Percentiles rank a stretch among this genome's conserved stretches.
Evolutionary conservation across 2,113 vertebrate genomes (phyloP).

Genomic region (Pipa parva): DNA sequence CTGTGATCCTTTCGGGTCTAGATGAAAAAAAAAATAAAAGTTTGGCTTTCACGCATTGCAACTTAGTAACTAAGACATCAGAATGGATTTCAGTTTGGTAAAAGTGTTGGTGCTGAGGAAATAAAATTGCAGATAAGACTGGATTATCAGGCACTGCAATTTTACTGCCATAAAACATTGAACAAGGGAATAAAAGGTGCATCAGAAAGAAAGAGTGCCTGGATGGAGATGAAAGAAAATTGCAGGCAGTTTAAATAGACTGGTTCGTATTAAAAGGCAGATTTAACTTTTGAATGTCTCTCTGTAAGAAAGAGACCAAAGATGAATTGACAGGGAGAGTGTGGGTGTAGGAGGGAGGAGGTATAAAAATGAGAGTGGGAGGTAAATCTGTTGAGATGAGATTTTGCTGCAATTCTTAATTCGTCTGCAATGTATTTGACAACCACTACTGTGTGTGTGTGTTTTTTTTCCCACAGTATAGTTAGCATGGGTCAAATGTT

Average conservation of each 20-base stretch:
- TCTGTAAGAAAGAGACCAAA: constrained; percentile 43
- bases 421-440: constrained; percentile 47
- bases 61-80: constrained; percentile 43
- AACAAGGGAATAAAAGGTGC: background rate
- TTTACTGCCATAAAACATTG: background rate
- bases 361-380: constrained; percentile 20
- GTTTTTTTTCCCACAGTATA: constrained; percentile 50
- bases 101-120: constrained; percentile 55
- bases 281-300: constrained; percentile 62
- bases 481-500: constrained; percentile 56
- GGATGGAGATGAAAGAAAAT: background rate
- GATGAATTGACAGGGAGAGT: constrained; percentile 29
- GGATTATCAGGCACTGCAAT: background rate
- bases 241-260: background rate
- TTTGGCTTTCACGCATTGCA: constrained; percentile 51
- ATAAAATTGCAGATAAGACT: constrained; percentile 64
- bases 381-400: constrained; percentile 38
- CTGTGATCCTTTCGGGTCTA: background rate
- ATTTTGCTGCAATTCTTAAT: constrained; percentile 54
- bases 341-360: background rate
- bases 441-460: constrained; percentile 36
- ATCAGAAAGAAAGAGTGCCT: background rate
- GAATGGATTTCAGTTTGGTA: constrained; percentile 54
- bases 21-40: constrained; percentile 47
- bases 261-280: constrained; percentile 48